Evolutionary conservation across 2,797 vertebrate species (phyloP), one percentile per base, ranked within the genome.

Genomic region (Novumbra hubbsi): DNA sequence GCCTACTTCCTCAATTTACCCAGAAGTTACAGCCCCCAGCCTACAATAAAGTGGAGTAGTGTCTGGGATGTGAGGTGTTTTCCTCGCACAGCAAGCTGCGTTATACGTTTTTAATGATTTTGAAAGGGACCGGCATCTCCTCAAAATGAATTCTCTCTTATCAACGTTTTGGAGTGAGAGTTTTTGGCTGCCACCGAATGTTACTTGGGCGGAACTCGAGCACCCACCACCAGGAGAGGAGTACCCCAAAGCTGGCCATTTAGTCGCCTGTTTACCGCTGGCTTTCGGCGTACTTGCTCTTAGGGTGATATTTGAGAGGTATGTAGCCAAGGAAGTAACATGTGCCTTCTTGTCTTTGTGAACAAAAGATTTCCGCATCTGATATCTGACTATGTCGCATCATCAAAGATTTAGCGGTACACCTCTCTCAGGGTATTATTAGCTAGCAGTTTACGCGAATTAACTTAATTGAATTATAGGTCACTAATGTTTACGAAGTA

Each of bases 121-220:
- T 70, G 49, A 57, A 14, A 45, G 1, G 67, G 24, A 27, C 16
- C 28, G 17, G 55, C 7, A 21, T 57, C n/a, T 27, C 34, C 45
- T 27, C 30, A 24, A 41, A 71, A 71, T 71, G 70, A 71, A 38
- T 60, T 60, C 84, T 80, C 80, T 96, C 78, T 93, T 93, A 83
- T 92, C 89, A 85, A 96, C 95, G 94, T 86, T 98, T 79, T 98
- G 96, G 96, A 96, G 88, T 71, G 96, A 98, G 75, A 92, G 92
- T n/a, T 98, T 98, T 84, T 98, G 96, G 96, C 89, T 98, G 80
- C 96, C 96, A 2, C 93, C 91, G 80, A 97, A 97, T 91, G 95
- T 96, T 72, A 95, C 94, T 70, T 98, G 96, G 96, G 93, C 92
- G 49, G 95, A 96, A 85, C 81, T 98, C 78, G 95, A 94, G 78